These are phyloP conservation scores for Battus philenor DNA, from an alignment of 1,140 invertebrate genomes.

Conservation along the genomic window DNA sequence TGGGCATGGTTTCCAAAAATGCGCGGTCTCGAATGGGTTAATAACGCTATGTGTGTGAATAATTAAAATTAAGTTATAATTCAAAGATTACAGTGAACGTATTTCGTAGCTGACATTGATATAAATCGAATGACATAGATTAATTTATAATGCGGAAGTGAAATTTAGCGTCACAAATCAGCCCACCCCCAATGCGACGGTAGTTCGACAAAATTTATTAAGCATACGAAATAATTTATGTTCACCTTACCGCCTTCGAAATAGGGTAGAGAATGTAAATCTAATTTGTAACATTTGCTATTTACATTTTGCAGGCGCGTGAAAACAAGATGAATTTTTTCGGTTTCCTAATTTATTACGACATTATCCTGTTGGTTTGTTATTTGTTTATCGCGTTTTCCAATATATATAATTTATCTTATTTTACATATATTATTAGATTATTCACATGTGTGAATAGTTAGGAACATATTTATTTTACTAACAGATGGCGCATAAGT, in stretches of 20 bases:
- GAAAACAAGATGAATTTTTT: constrained; percentile 1
- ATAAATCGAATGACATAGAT: background rate
- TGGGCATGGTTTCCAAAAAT: no score
- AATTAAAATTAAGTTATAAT: no score
- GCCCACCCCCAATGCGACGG: background rate
- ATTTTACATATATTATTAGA: no score
- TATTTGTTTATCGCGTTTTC: no score
- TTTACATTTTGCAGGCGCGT: background rate
- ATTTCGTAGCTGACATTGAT: background rate
- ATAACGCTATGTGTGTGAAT: no score
- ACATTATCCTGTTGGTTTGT: no score
- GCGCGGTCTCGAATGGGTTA: no score
- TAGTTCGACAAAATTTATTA: background rate
- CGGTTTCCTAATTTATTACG: background rate
- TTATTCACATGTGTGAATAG: no score
- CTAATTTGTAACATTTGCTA: background rate
- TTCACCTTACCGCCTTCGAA: background rate
- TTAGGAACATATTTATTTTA: no score
- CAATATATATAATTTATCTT: no score
- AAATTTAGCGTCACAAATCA: constrained; percentile 10
- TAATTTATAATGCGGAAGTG: constrained; percentile 7
- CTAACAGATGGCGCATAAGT: no score
- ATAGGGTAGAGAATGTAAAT: background rate
- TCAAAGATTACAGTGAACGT: no score
- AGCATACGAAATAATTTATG: background rate